phyloP scores from a whole-genome alignment of 2,797 vertebrate species.

The Pseudomugil gertrudae region DNA sequence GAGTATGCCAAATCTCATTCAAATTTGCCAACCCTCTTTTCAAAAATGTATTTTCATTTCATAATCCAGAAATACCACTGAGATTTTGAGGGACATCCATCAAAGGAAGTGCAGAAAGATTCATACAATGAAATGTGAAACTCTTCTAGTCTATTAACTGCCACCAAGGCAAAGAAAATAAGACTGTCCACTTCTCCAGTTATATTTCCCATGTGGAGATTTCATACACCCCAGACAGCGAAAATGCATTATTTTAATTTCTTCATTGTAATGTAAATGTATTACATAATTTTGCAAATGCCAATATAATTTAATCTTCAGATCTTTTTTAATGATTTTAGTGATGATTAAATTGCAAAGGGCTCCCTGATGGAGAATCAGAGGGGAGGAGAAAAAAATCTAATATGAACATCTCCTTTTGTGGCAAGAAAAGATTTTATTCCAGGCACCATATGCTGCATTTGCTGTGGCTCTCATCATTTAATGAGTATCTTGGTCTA shows the following conservation, averaged over 20 bases:
- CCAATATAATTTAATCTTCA: slow-evolving; percentile 91
- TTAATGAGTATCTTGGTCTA: slow-evolving; percentile 75
- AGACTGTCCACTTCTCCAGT: slow-evolving; percentile 83
- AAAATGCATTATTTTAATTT: slow-evolving; percentile 91
- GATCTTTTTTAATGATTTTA: slow-evolving; percentile 90
- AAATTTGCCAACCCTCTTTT: slow-evolving; percentile 58
- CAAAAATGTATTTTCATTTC: slow-evolving; percentile 74
- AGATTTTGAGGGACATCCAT: slow-evolving; percentile 72
- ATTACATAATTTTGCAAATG: slow-evolving; percentile 91
- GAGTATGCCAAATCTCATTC: slow-evolving; percentile 66
- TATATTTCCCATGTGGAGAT: slow-evolving; percentile 88
- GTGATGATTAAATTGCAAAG: slow-evolving; percentile 89
- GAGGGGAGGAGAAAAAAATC: slow-evolving; percentile 80
- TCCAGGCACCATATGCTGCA: slow-evolving; percentile 74
- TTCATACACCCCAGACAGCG: slow-evolving; percentile 84
- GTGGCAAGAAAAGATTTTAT: slow-evolving; percentile 83
- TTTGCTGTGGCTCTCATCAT: slow-evolving; percentile 71
- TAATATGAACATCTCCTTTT: slow-evolving; percentile 87
- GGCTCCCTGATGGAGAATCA: slow-evolving; percentile 86
- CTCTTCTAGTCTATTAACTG: slow-evolving; percentile 79
- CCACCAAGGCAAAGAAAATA: slow-evolving; percentile 84
- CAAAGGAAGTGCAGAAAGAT: slow-evolving; percentile 64
- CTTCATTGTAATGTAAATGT: slow-evolving; percentile 91
- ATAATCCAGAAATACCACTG: slow-evolving; percentile 67
- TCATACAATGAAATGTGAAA: slow-evolving; percentile 78